These are phyloP conservation scores for Thymelicus sylvestris DNA, from an alignment of 2,888 invertebrate genomes.

Conservation along the genomic window DNA sequence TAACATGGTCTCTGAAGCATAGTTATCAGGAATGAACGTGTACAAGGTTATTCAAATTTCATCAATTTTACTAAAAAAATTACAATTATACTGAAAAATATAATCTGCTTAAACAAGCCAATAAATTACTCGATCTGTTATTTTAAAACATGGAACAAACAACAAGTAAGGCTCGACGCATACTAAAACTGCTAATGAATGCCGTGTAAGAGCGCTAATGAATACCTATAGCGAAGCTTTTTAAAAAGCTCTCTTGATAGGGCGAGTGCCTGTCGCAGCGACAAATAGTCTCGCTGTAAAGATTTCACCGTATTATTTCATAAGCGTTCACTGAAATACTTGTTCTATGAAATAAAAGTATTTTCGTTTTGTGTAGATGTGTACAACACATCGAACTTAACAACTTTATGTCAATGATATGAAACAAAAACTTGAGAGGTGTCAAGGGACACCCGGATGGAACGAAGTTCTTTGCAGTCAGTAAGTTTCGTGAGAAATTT, in stretches of 20 bases:
- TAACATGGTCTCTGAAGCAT: too few species aligned
- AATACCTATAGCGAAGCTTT: constrained; percentile 62
- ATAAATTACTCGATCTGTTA: constrained; percentile 1
- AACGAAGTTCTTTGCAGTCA: too few species aligned
- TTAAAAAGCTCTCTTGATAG: constrained; percentile 65
- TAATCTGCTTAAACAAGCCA: background rate
- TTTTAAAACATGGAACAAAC: constrained; percentile 20
- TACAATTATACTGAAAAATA: background rate
- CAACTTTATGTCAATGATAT: too few species aligned
- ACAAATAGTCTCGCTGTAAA: constrained; percentile 36
- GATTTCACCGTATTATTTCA: constrained; percentile 32
- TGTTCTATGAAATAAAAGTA: background rate
- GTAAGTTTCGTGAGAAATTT: too few species aligned
- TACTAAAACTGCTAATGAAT: constrained; percentile 63
- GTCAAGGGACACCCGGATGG: too few species aligned
- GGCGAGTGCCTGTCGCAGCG: constrained; percentile 52
- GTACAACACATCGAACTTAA: too few species aligned
- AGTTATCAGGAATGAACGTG: too few species aligned
- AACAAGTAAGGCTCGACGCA: constrained; percentile 18
- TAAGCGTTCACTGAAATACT: constrained; percentile 22
- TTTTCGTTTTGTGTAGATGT: background rate
- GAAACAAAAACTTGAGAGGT: too few species aligned
- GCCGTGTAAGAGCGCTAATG: constrained; percentile 65
- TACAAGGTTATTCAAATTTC: too few species aligned
- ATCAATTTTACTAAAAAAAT: too few species aligned